Evolutionary conservation across 2,888 invertebrate genomes (phyloP).

Genomic region (Drosophila dives): DNA sequence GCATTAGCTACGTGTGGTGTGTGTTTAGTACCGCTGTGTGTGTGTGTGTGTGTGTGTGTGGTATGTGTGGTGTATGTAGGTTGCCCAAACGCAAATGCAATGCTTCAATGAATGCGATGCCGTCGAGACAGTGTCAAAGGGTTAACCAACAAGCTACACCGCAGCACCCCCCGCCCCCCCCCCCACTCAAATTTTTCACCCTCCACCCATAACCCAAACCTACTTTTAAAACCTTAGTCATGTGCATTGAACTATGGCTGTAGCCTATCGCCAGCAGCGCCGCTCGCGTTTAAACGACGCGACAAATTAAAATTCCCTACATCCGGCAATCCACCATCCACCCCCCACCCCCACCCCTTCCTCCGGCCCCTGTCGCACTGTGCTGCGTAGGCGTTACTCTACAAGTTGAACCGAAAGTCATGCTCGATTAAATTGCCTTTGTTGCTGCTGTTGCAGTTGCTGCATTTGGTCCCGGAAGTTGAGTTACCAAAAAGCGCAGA

Average conservation of each 20-base stretch:
- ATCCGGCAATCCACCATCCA: conserved; percentile 65
- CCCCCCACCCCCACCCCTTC: neutral
- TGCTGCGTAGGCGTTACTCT: conserved; percentile 71
- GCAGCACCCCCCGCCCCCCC: neutral
- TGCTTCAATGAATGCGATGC: conserved; percentile 70
- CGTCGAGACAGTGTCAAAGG: conserved; percentile 68
- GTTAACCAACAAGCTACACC: conserved; percentile 46
- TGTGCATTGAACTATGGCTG: conserved; percentile 21
- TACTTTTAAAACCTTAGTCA: conserved; percentile 5
- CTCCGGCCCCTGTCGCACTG: neutral
- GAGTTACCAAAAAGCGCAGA: conserved; percentile 75
- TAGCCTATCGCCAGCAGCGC: conserved; percentile 58
- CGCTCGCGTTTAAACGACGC: conserved; percentile 76
- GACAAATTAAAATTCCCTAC: conserved; percentile 82
- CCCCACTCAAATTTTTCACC: neutral
- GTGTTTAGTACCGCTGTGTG: neutral
- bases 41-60: conserved; percentile 9
- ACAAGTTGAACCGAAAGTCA: conserved; percentile 80
- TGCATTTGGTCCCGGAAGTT: conserved; percentile 73
- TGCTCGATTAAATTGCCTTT: conserved; percentile 82
- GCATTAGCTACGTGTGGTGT: conserved; percentile 28
- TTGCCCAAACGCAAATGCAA: conserved; percentile 49
- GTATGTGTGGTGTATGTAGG: conserved; percentile 9
- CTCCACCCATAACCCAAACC: conserved; percentile 1
- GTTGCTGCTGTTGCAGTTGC: conserved; percentile 42